Base-by-base conservation (phyloP, 2,797 vertebrate species). In the Sandelia bainsii region DNA sequence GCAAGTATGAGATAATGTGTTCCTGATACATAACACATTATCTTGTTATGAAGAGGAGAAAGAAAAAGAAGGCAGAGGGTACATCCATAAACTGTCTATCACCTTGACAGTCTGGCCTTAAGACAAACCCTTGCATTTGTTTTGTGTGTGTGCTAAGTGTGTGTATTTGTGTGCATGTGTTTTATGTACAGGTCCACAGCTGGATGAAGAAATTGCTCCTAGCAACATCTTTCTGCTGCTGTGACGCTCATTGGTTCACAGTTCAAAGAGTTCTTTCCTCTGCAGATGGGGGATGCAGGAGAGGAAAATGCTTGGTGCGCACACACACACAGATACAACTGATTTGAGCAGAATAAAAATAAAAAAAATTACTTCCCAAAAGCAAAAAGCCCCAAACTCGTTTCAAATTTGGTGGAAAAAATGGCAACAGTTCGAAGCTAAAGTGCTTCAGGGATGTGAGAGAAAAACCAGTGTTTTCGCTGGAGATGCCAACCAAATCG, bases 261-360 rank as follows among this genome's bases (percentile, higher is more conserved):
- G 91, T 92, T 93, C 90, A 92, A 79, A 89, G 87, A 82, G 84
- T 87, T 87, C 80, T 80, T 79, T 76, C 74, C 79, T 86, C 81
- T 79, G 81, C 79, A 83, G 86, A 84, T 78, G 77, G 76, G 48
- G 71, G 66, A 23, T 58, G 72, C 37, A 46, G 27, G 49, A 59
- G 66, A 53, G 51, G 68, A 37, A 69, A 6, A 51, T 45, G 50
- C 50, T 56, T 68, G 53, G 9, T 66, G 29, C 48, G 27, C 25
- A 40, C 50, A 58, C 23, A 46, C 54, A 51, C 25, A 44, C 32
- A 48, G 39, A 57, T 25, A 59, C 48, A 23, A 14, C 49, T 68
- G 79, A 77, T 89, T 80, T 74, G 27, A 29, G 29, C 40, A 56
- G 14, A 56, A 48, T 77, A 32, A 40, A 12, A 40, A 34, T 8